phyloP scores from a whole-genome alignment of 1,140 invertebrate genomes.

The Euwallacea fornicatus region DNA sequence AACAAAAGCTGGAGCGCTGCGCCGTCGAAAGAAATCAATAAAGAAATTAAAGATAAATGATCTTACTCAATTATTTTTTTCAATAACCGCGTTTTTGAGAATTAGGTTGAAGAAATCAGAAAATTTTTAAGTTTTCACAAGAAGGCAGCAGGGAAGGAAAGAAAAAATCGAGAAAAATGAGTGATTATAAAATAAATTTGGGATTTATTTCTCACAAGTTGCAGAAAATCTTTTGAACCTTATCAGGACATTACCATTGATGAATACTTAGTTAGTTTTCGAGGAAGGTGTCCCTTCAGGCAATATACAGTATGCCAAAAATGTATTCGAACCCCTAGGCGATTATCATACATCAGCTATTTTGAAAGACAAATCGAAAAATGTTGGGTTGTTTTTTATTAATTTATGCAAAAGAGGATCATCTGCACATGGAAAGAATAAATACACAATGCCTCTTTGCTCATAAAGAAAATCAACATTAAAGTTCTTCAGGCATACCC shows the following conservation, averaged over 20 bases:
- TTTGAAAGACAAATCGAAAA: too few relatives aligned
- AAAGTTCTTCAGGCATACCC: too few relatives aligned
- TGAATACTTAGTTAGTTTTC: constrained; percentile 30
- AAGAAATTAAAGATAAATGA: constrained; percentile 1
- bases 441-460: too few relatives aligned
- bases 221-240: constrained; percentile 43
- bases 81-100: constrained; percentile 20
- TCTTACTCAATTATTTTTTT: constrained; percentile 18
- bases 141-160: background rate
- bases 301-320: constrained; percentile 18
- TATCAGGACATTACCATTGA: constrained; percentile 35
- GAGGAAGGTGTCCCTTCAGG: constrained; percentile 26
- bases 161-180: constrained; percentile 45
- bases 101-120: background rate
- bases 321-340: too few relatives aligned
- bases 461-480: too few relatives aligned
- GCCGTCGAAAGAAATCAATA: constrained; percentile 28
- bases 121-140: constrained; percentile 1
- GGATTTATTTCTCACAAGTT: constrained; percentile 45
- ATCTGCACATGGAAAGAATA: too few relatives aligned
- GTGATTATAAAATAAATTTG: constrained; percentile 47
- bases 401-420: too few relatives aligned
- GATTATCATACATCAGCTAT: too few relatives aligned
- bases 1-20: constrained; percentile 34
- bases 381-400: too few relatives aligned